A percentile compares a stretch with the other conserved stretches of the same genome.
Evolutionary conservation across 2,888 invertebrate genomes (phyloP).

Genomic region (Acholoe squamosa): DNA sequence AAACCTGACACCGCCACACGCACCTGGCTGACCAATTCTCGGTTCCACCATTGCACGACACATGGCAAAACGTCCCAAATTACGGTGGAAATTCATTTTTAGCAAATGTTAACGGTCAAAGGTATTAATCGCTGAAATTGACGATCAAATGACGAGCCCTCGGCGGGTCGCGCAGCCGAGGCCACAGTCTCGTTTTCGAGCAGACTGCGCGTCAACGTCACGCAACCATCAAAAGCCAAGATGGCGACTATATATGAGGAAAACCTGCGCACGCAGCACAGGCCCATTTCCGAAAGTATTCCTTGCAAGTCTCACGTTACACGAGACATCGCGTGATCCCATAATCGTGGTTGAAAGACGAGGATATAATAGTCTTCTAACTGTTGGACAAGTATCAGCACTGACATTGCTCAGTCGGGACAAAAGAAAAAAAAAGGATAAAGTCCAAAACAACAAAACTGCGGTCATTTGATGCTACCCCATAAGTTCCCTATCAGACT

Average conservation of each 20-base stretch:
- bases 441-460: background rate
- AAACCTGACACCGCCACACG: background rate
- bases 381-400: background rate
- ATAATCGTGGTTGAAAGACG: constrained; percentile 2
- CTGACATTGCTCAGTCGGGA: background rate
- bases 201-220: background rate
- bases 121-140: constrained; percentile 54
- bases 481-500: too few species aligned
- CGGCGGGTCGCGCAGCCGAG: background rate
- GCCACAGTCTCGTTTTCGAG: constrained; percentile 23
- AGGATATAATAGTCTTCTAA: background rate
- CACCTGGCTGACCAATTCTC: too few species aligned
- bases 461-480: background rate
- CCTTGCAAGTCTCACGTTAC: constrained; percentile 11
- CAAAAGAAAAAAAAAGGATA: background rate
- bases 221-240: constrained; percentile 51
- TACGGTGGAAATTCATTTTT: constrained; percentile 22
- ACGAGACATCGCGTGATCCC: background rate
- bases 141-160: constrained; percentile 51
- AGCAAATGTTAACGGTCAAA: constrained; percentile 42
- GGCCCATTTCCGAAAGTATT: constrained; percentile 38
- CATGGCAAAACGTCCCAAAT: background rate
- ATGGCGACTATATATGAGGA: background rate
- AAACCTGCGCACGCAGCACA: constrained; percentile 30
- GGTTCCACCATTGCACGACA: background rate